These are phyloP conservation scores for Apteryx owenii DNA, from an alignment of 2,113 vertebrate species.

Conservation along the genomic window DNA sequence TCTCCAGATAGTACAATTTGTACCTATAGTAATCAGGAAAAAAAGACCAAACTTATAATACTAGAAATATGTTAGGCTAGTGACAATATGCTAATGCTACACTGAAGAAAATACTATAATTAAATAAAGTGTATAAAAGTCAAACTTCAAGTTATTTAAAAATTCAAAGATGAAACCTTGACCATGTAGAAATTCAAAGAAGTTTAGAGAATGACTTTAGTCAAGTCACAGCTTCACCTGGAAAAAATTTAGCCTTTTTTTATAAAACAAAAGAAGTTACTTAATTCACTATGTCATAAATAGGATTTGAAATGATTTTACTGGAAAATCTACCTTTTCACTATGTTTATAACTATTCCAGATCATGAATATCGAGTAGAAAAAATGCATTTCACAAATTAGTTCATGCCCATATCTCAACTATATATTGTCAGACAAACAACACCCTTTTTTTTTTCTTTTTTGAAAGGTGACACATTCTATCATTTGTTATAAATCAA, in stretches of 20 bases:
- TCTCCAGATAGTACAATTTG: background rate
- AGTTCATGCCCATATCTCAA: background rate
- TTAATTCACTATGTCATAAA: background rate
- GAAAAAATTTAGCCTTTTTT: accelerated
- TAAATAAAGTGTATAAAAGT: background rate
- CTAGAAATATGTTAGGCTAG: background rate
- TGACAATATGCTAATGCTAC: background rate
- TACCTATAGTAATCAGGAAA: background rate
- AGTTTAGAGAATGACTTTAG: background rate
- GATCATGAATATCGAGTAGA: background rate
- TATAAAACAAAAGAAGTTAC: background rate
- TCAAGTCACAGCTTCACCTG: background rate
- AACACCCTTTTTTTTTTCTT: background rate
- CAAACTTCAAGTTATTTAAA: background rate
- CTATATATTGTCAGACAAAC: background rate
- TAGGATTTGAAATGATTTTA: background rate
- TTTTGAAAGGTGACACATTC: background rate
- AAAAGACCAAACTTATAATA: background rate
- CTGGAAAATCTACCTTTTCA: background rate
- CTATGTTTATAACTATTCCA: background rate
- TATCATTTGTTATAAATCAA: background rate
- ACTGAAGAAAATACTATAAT: background rate
- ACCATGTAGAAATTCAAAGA: background rate
- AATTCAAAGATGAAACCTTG: background rate
- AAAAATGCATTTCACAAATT: background rate